Conservation (phyloP, 2,888 invertebrate genomes). For the Carcina quercana region DNA sequence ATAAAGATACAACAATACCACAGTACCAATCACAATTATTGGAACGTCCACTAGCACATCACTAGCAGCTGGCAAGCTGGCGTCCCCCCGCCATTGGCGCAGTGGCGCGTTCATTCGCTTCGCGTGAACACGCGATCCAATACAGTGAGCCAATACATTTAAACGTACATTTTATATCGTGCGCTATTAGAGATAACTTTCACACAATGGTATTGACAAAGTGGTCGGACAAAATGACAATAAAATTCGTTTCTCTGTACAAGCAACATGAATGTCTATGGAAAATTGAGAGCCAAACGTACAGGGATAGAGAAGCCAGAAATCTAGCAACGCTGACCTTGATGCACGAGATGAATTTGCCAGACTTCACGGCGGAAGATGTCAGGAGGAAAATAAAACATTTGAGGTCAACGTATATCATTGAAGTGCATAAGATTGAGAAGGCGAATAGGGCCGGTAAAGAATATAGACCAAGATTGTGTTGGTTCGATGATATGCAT, state of each 20-base stretch:
- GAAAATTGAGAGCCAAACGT: constrained; percentile 5
- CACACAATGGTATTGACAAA: constrained; percentile 1
- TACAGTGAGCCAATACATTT: background rate
- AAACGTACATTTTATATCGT: background rate
- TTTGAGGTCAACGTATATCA: constrained; percentile 5
- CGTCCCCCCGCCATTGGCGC: too few species aligned
- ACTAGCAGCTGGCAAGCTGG: too few species aligned
- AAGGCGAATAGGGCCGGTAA: too few species aligned
- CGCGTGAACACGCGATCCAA: background rate
- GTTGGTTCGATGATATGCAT: too few species aligned
- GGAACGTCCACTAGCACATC: too few species aligned
- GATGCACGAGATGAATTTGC: constrained; percentile 2
- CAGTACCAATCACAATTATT: too few species aligned
- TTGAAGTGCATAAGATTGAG: constrained; percentile 2
- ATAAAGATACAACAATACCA: too few species aligned
- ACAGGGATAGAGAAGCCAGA: constrained; percentile 6
- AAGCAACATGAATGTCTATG: constrained; percentile 5
- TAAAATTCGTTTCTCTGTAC: constrained; percentile 1
- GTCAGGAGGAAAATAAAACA: constrained; percentile 8
- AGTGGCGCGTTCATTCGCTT: background rate
- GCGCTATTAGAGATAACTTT: background rate
- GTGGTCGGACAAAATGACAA: constrained; percentile 1
- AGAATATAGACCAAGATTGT: too few species aligned
- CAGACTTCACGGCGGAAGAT: constrained; percentile 3
- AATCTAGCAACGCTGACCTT: background rate